Base-by-base conservation (phyloP, 2,797 vertebrate genomes). In the Poecilia wingei region DNA sequence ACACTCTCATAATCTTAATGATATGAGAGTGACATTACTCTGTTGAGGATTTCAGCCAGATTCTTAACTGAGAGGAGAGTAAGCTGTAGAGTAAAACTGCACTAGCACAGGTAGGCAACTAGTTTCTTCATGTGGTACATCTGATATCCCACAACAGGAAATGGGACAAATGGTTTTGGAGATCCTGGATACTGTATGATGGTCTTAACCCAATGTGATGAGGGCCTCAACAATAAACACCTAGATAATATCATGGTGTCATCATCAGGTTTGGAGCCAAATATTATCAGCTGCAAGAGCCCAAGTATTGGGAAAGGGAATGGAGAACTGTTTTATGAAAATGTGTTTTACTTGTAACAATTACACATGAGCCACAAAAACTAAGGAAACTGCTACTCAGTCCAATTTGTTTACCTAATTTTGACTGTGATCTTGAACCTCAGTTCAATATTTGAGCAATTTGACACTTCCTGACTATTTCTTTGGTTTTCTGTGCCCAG, bases 241-340 rank as follows among this genome's bases (percentile, higher is more conserved):
- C 22, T 12, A 6, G 39, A 69, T 69, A 6, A 43, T 43, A 43
- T 43, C 3, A 36, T 36, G 10, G 4, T 39, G 33, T 36, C 12
- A 36, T 36, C 47, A 53, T 53, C 33, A 13, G 31, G 31, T 22
- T 36, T 33, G 5, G 31, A 13, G 28, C 70, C 14, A 72, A 72
- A 73, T 33, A 22, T 20, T 25, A 49, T 41, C 0, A 68, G 20
- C 12, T 36, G 14, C 16, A 64, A 20, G 31, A 64, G 16, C 8
- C 6, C 4, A 39, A 39, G 20, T 86, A 75, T 84, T 69, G 64
- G 77, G 79, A 87, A 86, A 83, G 79, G 70, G 64, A 87, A 91
- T 91, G 51, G 92, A 79, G 86, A 79, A 84, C 76, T 14, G 74
- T 8, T n/a, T 78, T 86, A 76, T 80, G 80, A 77, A 89, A 90